Evolutionary conservation across 2,113 vertebrate genomes (phyloP).

Genomic region (Anseranas semipalmata): DNA sequence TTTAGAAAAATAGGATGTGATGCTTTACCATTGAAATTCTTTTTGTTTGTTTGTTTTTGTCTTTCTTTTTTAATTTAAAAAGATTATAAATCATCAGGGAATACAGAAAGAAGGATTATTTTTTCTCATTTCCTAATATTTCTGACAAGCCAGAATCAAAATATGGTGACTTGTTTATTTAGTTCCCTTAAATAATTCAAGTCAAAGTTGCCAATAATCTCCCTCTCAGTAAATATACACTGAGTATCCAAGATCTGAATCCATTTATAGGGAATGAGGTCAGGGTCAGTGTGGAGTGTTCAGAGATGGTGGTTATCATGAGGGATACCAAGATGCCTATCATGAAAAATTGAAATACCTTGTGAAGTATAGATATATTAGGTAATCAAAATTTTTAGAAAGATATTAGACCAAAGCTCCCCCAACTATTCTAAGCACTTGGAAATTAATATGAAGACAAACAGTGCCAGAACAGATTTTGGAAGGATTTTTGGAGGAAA

Average conservation of each 20-base stretch:
- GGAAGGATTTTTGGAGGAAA: no score
- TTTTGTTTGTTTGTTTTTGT: neutral
- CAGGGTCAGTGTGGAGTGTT: neutral
- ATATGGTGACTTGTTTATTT: neutral
- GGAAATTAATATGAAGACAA: neutral
- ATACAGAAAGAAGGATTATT: neutral
- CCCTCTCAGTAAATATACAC: neutral
- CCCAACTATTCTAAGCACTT: neutral
- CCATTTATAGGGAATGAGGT: neutral
- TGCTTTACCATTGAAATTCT: neutral
- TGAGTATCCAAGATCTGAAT: neutral
- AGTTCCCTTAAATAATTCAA: neutral
- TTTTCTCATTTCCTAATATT: neutral
- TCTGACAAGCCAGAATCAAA: neutral
- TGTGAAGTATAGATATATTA: neutral
- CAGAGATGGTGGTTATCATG: neutral
- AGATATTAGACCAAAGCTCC: neutral
- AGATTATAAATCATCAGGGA: neutral
- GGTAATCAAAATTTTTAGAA: neutral
- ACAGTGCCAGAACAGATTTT: neutral
- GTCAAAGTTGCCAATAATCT: neutral
- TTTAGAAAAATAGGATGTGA: neutral
- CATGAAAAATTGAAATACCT: neutral
- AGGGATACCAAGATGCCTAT: neutral
- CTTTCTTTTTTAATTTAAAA: neutral